A percentile compares a stretch with the other conserved stretches of the same genome.
Conservation (phyloP, 2,113 vertebrate species). For the Excalfactoria chinensis region DNA sequence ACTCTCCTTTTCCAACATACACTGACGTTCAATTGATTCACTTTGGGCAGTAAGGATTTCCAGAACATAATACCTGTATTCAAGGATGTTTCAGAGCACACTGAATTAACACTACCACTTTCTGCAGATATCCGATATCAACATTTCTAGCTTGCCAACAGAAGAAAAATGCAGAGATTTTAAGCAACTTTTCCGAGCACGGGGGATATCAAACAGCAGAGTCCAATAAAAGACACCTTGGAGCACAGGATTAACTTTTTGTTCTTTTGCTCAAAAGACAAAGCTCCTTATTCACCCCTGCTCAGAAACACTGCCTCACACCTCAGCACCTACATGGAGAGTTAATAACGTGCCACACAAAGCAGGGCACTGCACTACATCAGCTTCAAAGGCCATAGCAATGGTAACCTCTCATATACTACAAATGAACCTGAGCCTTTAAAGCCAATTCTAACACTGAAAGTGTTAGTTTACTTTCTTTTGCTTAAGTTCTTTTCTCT, state of each 20-base stretch:
- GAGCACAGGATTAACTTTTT: background rate
- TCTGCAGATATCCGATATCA: background rate
- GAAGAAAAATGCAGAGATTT: background rate
- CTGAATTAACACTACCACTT: background rate
- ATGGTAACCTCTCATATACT: background rate
- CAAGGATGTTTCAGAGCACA: background rate
- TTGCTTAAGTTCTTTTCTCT: background rate
- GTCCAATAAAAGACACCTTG: background rate
- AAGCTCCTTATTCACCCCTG: background rate
- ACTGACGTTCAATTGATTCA: constrained; percentile 3
- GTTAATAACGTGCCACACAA: background rate
- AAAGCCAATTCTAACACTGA: background rate
- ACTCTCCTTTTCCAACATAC: background rate
- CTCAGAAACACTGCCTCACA: background rate
- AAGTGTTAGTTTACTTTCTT: background rate
- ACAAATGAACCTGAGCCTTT: background rate
- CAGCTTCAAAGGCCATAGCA: constrained; percentile 12
- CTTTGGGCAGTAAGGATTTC: background rate
- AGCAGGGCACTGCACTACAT: background rate
- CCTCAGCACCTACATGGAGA: background rate
- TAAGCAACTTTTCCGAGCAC: background rate
- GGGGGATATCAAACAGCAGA: background rate
- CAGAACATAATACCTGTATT: background rate
- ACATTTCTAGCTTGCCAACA: background rate
- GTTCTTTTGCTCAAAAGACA: background rate